phyloP scores from a whole-genome alignment of 2,888 invertebrate genomes.

The Piscicola geometra region DNA sequence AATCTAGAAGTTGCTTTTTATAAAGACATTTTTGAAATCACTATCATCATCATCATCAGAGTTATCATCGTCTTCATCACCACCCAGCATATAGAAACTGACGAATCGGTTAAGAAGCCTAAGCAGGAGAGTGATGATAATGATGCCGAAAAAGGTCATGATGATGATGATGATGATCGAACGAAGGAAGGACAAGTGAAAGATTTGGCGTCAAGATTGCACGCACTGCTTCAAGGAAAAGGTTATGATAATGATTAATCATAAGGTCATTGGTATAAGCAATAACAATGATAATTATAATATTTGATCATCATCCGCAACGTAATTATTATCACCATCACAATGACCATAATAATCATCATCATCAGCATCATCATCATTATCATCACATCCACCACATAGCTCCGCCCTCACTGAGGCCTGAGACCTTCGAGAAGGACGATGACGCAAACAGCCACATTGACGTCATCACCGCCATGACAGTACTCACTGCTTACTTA shows the following conservation, averaged over 20 bases:
- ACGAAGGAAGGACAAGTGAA: too few species aligned
- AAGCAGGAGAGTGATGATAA: conserved; percentile 38
- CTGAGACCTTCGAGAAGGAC: conserved; percentile 55
- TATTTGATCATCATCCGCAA: background rate
- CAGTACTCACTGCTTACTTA: conserved; percentile 46
- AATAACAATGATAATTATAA: too few species aligned
- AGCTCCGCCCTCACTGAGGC: conserved; percentile 42
- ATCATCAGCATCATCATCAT: conserved; percentile 17
- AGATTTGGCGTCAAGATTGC: too few species aligned
- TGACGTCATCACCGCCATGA: conserved; percentile 53
- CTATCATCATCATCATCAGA: too few species aligned
- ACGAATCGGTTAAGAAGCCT: conserved; percentile 48
- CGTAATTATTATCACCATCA: background rate
- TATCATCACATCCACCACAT: conserved; percentile 27
- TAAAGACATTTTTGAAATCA: too few species aligned
- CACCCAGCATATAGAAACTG: conserved; percentile 52
- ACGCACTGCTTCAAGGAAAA: too few species aligned
- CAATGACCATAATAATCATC: conserved; percentile 3
- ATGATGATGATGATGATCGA: too few species aligned
- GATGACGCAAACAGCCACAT: conserved; percentile 55
- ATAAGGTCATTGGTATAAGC: too few species aligned
- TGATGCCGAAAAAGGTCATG: background rate
- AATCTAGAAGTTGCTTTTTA: too few species aligned
- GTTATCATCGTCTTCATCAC: too few species aligned
- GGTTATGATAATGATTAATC: too few species aligned